Base-by-base conservation (phyloP, 2,797 vertebrate species). In the Pachyuromys duprasi region DNA sequence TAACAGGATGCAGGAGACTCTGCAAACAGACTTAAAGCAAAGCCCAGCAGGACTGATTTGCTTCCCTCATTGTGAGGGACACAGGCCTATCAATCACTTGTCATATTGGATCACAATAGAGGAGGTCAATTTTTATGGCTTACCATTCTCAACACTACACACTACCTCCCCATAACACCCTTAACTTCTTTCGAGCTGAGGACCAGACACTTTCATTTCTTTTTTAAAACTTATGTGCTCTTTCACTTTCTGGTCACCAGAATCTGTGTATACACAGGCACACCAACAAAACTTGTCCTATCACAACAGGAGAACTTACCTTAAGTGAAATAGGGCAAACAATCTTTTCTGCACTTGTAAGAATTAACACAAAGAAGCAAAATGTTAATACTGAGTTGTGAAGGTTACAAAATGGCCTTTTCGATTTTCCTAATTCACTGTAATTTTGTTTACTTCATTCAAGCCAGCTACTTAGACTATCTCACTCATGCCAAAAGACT, bases 1-100 rank as follows among this genome's bases (percentile, higher is more conserved):
- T 99, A 99, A 99, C 99, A 99, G 99, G 99, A 99, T 99, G 99
- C 99, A 98, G 99, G 98, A 99, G 99, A 99, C 98, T 99, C 99
- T 98, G 98, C 99, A 99, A 99, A 99, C 99, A 99, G 97, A 98
- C 99, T 99, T 97, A 98, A 96, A 98, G 99, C 97, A 99, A 99
- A 99, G 98, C 98, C 99, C 99, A 99, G 99, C 99, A 99, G 99
- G 99, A 98, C 98, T 98, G 99, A 99, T 99, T 98, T 98, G 98
- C 96, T 98, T 98, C 98, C 98, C 99, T 99, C 99, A 99, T 99
- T 99, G 98, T 98, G 98, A 98, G 98, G 98, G 99, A 98, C 99
- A 98, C 98, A 99, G 98, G 98, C 98, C 99, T 98, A 99, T 99
- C 99, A 98, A 99, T 99, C 99, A 99, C 98, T 98, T 97, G 97